phyloP scores from a whole-genome alignment of 2,888 invertebrate genomes.

The Perdita meconis region DNA sequence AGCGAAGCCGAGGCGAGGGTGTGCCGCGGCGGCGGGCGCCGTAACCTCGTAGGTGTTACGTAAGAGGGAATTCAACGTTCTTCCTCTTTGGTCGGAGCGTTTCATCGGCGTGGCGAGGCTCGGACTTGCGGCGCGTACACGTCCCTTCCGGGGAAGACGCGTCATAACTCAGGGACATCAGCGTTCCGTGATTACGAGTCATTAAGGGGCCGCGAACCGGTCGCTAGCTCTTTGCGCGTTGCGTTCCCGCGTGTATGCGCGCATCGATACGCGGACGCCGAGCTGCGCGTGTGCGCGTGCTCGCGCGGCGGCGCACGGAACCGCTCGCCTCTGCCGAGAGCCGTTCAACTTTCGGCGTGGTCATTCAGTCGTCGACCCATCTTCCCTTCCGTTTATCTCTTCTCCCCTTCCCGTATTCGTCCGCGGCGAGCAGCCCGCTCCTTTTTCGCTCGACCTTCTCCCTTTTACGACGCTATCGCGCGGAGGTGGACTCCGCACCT shows the following conservation, averaged over 20 bases:
- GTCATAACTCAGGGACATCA: slow-evolving; percentile 78
- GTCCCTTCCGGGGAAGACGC: slow-evolving; percentile 60
- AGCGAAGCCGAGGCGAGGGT: slow-evolving; percentile 51
- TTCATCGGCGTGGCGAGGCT: slow-evolving; percentile 16
- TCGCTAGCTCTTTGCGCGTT: slow-evolving; percentile 74
- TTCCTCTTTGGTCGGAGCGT: slow-evolving; percentile 17
- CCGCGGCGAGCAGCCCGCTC: neutral
- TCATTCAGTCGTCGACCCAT: slow-evolving; percentile 51
- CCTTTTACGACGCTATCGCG: slow-evolving; percentile 21
- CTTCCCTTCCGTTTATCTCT: slow-evolving; percentile 34
- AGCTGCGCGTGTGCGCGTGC: slow-evolving; percentile 4
- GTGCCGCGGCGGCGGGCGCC: slow-evolving; percentile 19
- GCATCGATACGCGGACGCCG: slow-evolving; percentile 16
- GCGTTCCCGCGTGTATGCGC: slow-evolving; percentile 30
- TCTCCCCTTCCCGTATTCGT: neutral
- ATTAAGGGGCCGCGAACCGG: slow-evolving; percentile 78
- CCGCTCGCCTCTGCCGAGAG: slow-evolving; percentile 46
- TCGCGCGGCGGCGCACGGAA: slow-evolving; percentile 56
- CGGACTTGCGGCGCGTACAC: slow-evolving; percentile 18
- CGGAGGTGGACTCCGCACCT: slow-evolving; percentile 70
- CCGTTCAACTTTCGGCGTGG: slow-evolving; percentile 67
- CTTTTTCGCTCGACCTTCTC: slow-evolving; percentile 20
- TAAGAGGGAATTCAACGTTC: slow-evolving; percentile 57
- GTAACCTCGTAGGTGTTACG: slow-evolving; percentile 59
- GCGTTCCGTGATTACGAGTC: slow-evolving; percentile 79